Evolutionary conservation across 2,888 invertebrate genomes (phyloP).

Genomic region (Agriopis leucophaearia): DNA sequence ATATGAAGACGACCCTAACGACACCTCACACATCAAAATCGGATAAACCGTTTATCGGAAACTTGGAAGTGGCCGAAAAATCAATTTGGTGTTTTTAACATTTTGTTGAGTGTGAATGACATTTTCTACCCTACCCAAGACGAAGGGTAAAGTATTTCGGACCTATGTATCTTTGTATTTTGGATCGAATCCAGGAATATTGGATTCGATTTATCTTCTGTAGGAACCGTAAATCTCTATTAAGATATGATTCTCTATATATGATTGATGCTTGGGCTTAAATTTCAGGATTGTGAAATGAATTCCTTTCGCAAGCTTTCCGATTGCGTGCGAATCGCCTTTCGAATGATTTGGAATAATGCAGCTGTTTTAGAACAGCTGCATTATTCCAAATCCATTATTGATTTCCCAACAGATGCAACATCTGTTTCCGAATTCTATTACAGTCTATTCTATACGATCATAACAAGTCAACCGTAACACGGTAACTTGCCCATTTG

Average conservation of each 20-base stretch:
- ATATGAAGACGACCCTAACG: no score
- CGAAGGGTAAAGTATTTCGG: no score
- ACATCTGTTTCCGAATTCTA: slow-evolving; percentile 16
- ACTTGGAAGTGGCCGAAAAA: no score
- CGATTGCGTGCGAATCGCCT: not conserved
- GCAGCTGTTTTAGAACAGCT: not conserved
- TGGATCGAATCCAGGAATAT: no score
- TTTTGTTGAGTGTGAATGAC: no score
- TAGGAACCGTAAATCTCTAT: not conserved
- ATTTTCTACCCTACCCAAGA: no score
- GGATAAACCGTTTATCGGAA: no score
- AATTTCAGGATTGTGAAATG: not conserved
- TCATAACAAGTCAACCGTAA: slow-evolving; percentile 16
- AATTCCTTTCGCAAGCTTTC: not conserved
- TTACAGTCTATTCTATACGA: slow-evolving; percentile 9
- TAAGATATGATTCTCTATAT: not conserved
- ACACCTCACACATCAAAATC: no score
- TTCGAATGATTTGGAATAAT: not conserved
- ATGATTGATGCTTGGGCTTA: not conserved
- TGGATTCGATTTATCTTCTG: no score
- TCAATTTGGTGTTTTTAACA: no score
- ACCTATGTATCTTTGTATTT: no score
- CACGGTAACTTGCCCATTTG: slow-evolving; percentile 4
- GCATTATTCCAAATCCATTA: not conserved
- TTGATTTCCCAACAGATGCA: slow-evolving; percentile 22